phyloP scores from a whole-genome alignment of 2,113 vertebrate genomes.

The Prolemur simus region DNA sequence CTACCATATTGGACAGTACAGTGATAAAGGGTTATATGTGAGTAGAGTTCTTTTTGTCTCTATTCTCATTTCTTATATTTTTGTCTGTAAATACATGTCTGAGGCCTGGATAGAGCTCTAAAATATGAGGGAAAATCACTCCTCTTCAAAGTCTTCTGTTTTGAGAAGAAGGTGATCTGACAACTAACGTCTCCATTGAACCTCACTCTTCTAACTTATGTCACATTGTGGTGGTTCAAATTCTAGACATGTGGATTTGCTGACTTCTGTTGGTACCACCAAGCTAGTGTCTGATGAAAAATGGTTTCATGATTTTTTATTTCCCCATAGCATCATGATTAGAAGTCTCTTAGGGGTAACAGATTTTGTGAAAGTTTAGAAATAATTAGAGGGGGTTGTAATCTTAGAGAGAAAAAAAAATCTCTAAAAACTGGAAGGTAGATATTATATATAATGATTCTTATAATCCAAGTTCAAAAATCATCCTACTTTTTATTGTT shows the following conservation, averaged over 20 bases:
- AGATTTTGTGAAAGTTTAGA: neutral
- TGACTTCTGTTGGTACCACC: neutral
- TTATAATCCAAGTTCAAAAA: neutral
- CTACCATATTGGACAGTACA: neutral
- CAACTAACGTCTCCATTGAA: neutral
- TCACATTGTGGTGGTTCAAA: neutral
- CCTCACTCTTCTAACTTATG: neutral
- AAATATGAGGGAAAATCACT: neutral
- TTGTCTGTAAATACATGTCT: neutral
- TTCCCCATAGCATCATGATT: neutral
- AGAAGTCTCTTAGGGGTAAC: neutral
- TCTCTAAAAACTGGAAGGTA: neutral
- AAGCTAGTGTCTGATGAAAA: neutral
- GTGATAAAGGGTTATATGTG: neutral
- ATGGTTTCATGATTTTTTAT: neutral
- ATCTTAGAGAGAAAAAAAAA: neutral
- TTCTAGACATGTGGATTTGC: neutral
- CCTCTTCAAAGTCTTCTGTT: neutral
- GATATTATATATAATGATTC: neutral
- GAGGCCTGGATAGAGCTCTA: neutral
- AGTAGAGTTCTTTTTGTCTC: neutral
- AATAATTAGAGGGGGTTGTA: neutral
- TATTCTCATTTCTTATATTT: slow-evolving; percentile 18
- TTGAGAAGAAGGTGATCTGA: neutral
- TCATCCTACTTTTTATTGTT: neutral